phyloP scores from a whole-genome alignment of 1,140 invertebrate species.

The Cydia pomonella region DNA sequence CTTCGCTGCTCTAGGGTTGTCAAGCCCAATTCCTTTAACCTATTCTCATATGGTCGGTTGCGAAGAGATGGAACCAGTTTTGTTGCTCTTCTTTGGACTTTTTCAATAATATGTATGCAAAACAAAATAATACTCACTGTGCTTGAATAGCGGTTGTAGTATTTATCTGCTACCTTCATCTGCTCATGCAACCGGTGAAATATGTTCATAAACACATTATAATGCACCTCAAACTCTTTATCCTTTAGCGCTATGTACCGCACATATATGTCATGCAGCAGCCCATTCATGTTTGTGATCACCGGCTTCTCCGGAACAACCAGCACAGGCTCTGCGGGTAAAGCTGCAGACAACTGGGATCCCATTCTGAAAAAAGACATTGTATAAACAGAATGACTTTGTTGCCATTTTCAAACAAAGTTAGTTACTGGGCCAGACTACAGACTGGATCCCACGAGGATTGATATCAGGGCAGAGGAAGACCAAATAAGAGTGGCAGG shows the following conservation, averaged over 20 bases:
- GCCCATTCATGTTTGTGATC: conserved; percentile 51
- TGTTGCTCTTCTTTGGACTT: too few relatives aligned
- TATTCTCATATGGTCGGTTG: too few relatives aligned
- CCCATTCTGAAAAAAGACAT: background rate
- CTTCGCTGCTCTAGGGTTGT: too few relatives aligned
- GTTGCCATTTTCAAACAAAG: background rate
- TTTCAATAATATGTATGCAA: too few relatives aligned
- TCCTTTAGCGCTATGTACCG: conserved; percentile 50
- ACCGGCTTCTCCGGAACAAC: conserved; percentile 35
- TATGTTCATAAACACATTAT: conserved; percentile 52
- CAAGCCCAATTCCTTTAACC: too few relatives aligned
- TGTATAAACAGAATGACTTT: background rate
- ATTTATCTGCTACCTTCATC: conserved; percentile 59
- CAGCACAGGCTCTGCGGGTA: background rate
- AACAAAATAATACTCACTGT: conserved; percentile 5
- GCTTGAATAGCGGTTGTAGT: conserved; percentile 54
- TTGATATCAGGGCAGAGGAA: too few relatives aligned
- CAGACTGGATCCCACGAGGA: too few relatives aligned
- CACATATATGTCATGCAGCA: conserved; percentile 54
- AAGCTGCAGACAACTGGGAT: background rate
- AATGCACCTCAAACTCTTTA: conserved; percentile 50
- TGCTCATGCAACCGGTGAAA: conserved; percentile 47
- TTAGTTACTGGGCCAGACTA: too few relatives aligned
- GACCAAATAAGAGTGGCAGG: too few relatives aligned
- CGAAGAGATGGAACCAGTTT: too few relatives aligned